phyloP scores from a whole-genome alignment of 2,113 vertebrate genomes.

The Takifugu flavidus region DNA sequence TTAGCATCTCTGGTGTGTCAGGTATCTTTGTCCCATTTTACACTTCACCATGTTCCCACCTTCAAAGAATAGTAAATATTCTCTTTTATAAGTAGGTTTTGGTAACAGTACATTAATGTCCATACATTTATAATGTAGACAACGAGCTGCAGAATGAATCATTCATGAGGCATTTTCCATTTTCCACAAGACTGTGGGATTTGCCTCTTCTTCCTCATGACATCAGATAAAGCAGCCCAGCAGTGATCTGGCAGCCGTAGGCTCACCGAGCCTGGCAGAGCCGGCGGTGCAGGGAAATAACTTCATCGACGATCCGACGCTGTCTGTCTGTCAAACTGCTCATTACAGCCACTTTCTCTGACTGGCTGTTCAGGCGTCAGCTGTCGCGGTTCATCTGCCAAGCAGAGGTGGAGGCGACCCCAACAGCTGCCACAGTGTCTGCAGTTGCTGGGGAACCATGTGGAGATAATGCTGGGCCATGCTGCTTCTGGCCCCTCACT shows the following conservation, averaged over 20 bases:
- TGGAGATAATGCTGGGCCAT: conserved; percentile 40
- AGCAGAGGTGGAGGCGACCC: conserved; percentile 62
- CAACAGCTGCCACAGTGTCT: conserved; percentile 67
- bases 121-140: too few relatives aligned
- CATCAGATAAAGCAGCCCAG: too few relatives aligned
- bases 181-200: too few relatives aligned
- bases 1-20: too few relatives aligned
- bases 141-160: too few relatives aligned
- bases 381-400: conserved; percentile 73
- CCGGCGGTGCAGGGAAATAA: conserved; percentile 53
- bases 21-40: too few relatives aligned
- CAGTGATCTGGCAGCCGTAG: neutral
- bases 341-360: conserved; percentile 72
- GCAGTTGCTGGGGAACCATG: conserved; percentile 38
- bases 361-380: conserved; percentile 71
- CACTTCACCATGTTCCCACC: too few relatives aligned
- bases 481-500: conserved; percentile 17
- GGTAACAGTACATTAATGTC: too few relatives aligned
- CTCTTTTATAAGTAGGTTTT: too few relatives aligned
- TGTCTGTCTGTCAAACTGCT: conserved; percentile 74
- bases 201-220: too few relatives aligned
- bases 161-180: too few relatives aligned
- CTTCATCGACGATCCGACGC: conserved; percentile 71
- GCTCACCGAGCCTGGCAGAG: conserved; percentile 40
- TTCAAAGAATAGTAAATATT: too few relatives aligned